Base-by-base conservation (phyloP, 1,140 invertebrate species). In the Brachionus sp. region DNA sequence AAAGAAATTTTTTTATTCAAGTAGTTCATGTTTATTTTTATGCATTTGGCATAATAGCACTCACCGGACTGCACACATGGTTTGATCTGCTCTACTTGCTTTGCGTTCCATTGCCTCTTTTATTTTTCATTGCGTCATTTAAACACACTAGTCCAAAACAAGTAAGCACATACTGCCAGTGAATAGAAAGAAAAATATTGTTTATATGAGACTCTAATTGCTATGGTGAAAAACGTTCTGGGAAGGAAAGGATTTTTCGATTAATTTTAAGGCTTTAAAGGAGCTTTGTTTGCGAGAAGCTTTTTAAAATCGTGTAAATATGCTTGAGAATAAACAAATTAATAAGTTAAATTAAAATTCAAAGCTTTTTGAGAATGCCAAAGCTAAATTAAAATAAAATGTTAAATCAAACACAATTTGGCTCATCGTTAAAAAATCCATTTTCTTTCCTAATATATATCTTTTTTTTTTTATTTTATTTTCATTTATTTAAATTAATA, bases 21-120 rank as follows among this genome's bases (percentile, higher is more conserved):
- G 25, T 80, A 16, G 57, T 80, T 19, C 77, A 80, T 66, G 33
- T 57, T 19, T 80, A 80, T 29, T 80, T 80, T 19, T 80, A 62
- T 44, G 23, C 33, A 10, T 80, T 80, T 66, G 33, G 46, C 9
- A 66, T 80, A 9, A 25, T 80, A n/a, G 19, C 77, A 6, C 25
- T 62, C 2, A 80, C 46, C 5, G n/a, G 35, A 66, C 13, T 80
- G 33, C 19, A 50, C 53, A 66, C 16, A 23, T 25, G 16, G n/a
- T 80, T 39, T 19, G 77, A 80, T n/a, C 12, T 80, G 33, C 10
- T 80, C 25, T 80, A 80, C 35, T 44, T 80, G 77, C 13, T 80
- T 0, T 80, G 33, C 25, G 62, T 66, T 16, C 77, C 77, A 12
- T n/a, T 80, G 9, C 77, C 77, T 3, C 12, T 80, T 1, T 3